Conservation (phyloP, 1,140 invertebrate genomes). For the Drosophila ananassae region DNA sequence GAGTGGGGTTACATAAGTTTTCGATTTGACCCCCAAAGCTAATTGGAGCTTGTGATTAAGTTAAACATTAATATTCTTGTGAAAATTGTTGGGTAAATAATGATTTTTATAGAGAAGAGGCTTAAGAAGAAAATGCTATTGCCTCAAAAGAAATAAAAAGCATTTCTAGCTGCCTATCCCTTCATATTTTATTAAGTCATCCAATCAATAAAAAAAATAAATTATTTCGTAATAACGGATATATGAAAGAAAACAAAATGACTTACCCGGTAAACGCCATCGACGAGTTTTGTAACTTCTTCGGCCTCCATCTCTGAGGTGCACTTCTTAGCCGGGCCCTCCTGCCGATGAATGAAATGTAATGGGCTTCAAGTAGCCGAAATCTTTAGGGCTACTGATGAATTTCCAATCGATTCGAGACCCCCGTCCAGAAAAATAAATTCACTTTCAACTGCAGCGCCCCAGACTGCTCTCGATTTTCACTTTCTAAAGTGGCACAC, state of each 20-base stretch:
- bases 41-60: slow-evolving; percentile 13
- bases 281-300: slow-evolving; percentile 94
- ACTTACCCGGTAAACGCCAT: slow-evolving; percentile 94
- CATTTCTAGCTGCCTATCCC: not conserved
- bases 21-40: slow-evolving; percentile 13
- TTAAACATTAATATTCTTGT: slow-evolving; percentile 1
- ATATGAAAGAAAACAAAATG: not conserved
- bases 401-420: slow-evolving; percentile 20
- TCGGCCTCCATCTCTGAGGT: slow-evolving; percentile 90
- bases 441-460: slow-evolving; percentile 76
- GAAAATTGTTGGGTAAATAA: not conserved
- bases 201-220: slow-evolving; percentile 28
- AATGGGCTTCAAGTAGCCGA: slow-evolving; percentile 26
- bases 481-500: slow-evolving; percentile 80
- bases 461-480: slow-evolving; percentile 73
- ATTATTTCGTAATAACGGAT: not conserved
- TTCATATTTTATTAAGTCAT: not conserved
- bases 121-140: too few relatives aligned
- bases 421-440: slow-evolving; percentile 20
- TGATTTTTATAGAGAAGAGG: not conserved
- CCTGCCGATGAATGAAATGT: slow-evolving; percentile 37
- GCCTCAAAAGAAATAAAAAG: not conserved
- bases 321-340: slow-evolving; percentile 11
- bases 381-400: slow-evolving; percentile 42
- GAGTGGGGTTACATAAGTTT: slow-evolving; percentile 55